Conservation (phyloP, 1,140 invertebrate species). For the Papilio glaucus region DNA sequence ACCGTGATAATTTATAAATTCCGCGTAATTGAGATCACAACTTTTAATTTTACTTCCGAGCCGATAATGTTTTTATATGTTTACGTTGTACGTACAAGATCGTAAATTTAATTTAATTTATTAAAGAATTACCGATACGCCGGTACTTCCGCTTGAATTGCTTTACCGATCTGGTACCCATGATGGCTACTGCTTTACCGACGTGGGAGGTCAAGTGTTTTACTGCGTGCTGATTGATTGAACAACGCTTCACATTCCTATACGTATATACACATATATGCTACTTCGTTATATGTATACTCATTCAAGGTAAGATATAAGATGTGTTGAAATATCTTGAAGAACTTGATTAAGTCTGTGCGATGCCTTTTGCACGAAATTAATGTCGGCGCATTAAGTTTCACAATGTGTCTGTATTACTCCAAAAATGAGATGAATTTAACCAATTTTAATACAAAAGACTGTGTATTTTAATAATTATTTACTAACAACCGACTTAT, state of each 20-base stretch:
- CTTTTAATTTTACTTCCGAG: constrained; percentile 35
- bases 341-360: no score
- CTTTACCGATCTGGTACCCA: neutral
- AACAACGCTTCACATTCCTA: no score
- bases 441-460: no score
- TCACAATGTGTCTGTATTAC: no score
- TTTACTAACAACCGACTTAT: no score
- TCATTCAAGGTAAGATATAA: neutral
- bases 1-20: constrained; percentile 29
- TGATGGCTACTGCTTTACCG: neutral
- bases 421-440: no score
- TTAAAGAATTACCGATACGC: neutral
- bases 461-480: no score
- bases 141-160: constrained; percentile 11
- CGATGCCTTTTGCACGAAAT: no score
- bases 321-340: neutral
- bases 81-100: constrained; percentile 16
- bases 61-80: constrained; percentile 32
- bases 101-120: constrained; percentile 28
- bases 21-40: constrained; percentile 30
- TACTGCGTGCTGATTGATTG: neutral
- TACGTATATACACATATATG: neutral
- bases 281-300: neutral
- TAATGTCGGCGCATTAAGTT: no score
- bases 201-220: neutral